Conservation (phyloP, 2,113 vertebrate species). For the Oryzias celebensis region DNA sequence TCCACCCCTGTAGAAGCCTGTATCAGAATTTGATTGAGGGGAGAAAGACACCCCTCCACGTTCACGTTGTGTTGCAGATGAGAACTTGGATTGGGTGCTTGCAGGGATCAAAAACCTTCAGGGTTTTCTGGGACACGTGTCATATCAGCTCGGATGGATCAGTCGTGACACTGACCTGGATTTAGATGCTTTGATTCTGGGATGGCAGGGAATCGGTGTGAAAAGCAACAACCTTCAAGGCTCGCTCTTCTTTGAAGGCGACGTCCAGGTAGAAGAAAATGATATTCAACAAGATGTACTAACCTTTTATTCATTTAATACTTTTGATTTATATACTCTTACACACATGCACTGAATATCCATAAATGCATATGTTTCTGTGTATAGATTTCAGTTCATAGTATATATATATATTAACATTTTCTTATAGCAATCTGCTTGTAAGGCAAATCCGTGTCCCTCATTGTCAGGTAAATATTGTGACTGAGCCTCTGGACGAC, state of each 20-base stretch:
- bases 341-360: no score
- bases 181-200: conserved; percentile 40
- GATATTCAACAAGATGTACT: neutral
- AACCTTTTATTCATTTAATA: no score
- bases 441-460: no score
- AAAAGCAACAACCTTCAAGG: conserved; percentile 7
- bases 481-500: no score
- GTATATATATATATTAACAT: no score
- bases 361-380: no score
- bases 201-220: conserved; percentile 4
- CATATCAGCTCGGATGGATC: conserved; percentile 23
- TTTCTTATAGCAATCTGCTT: no score
- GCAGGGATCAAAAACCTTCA: conserved; percentile 30
- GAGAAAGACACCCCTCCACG: conserved; percentile 1
- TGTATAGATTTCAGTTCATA: no score
- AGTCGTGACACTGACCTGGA: conserved; percentile 46
- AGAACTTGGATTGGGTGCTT: conserved; percentile 12
- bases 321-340: no score
- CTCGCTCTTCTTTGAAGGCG: neutral
- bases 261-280: neutral
- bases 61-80: conserved; percentile 16
- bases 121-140: conserved; percentile 39
- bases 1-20: conserved; percentile 16
- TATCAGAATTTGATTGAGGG: conserved; percentile 34
- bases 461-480: no score